Evolutionary conservation across 2,113 vertebrate genomes (phyloP).

Genomic region (Coturnix japonica): DNA sequence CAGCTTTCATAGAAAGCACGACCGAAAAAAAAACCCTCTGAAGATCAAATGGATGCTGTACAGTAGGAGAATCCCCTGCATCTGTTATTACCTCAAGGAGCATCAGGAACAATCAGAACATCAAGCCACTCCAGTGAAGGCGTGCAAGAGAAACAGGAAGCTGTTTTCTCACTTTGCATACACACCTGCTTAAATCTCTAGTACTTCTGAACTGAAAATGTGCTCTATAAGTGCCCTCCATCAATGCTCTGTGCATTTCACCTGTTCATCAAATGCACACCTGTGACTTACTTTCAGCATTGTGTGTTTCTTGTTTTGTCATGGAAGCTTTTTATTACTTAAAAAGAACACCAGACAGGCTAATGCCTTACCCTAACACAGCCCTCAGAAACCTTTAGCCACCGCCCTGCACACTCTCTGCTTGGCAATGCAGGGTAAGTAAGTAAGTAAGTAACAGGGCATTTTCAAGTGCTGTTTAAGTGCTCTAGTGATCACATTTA

Average conservation of each 20-base stretch:
- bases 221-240: background rate
- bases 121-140: conserved; percentile 1
- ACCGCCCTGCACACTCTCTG: background rate
- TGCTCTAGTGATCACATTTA: fast-evolving
- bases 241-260: background rate
- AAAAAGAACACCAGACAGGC: conserved; percentile 14
- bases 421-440: background rate
- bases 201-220: background rate
- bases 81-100: conserved; percentile 19
- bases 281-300: conserved; percentile 13
- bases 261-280: background rate
- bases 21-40: background rate
- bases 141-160: background rate
- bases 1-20: conserved; percentile 33
- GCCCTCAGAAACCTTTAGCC: background rate
- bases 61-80: background rate
- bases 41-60: background rate
- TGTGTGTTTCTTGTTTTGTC: background rate
- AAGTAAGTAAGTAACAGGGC: background rate
- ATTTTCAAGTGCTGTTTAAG: background rate
- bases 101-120: background rate
- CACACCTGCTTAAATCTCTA: background rate
- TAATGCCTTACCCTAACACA: background rate
- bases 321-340: background rate
- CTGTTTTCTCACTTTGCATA: background rate